These are phyloP conservation scores for Gavialis gangeticus DNA, from an alignment of 2,113 vertebrate species.

Conservation along the genomic window DNA sequence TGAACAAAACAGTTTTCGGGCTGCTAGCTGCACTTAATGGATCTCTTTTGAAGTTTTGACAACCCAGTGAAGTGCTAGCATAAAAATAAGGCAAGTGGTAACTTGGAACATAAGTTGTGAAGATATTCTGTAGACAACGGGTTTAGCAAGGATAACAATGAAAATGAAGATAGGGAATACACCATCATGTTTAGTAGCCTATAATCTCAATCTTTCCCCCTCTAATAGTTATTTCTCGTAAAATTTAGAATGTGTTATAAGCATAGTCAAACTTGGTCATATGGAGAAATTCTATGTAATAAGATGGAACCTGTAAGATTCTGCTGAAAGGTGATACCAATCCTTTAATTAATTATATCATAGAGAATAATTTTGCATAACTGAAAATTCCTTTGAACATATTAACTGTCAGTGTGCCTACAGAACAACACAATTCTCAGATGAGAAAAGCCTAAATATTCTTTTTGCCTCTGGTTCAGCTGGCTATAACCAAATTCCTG, in stretches of 20 bases:
- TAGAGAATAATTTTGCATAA: slow-evolving; percentile 27
- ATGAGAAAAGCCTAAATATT: background rate
- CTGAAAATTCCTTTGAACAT: slow-evolving; percentile 27
- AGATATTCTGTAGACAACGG: background rate
- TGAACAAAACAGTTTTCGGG: background rate
- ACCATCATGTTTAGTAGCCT: background rate
- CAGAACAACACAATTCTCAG: background rate
- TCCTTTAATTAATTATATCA: background rate
- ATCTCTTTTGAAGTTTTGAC: background rate
- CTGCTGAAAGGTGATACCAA: background rate
- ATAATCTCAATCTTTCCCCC: background rate
- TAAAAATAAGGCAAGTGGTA: background rate
- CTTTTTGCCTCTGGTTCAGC: background rate
- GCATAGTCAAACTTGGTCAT: background rate
- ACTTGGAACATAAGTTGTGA: rapidly evolving
- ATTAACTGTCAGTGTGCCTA: background rate
- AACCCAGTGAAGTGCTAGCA: background rate
- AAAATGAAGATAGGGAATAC: background rate
- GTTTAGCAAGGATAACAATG: background rate
- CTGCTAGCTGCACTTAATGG: background rate
- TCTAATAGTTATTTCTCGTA: background rate
- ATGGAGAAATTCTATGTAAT: background rate
- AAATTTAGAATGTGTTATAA: background rate
- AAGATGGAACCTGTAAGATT: background rate
- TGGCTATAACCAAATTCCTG: background rate